Evolutionary conservation across 2,888 invertebrate genomes (phyloP), one percentile per base, ranked within the genome.

Genomic region (Pseudococcus viburni): DNA sequence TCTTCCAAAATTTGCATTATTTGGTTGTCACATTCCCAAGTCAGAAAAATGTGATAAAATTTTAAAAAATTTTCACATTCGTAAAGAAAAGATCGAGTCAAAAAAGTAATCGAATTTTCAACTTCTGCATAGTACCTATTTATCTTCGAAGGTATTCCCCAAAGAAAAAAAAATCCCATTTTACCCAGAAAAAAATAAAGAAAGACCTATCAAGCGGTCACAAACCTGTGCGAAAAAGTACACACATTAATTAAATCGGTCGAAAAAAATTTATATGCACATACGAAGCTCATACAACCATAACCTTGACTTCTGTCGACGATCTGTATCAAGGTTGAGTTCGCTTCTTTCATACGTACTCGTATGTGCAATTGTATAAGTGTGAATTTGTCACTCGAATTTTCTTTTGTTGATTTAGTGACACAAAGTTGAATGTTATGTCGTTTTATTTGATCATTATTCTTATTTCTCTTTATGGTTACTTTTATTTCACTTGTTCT

Each of bases 301-400:
- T 33, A 73, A 73, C 68, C 68, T 73, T 73, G 68, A 73, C 68
- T 73, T 73, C 68, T 73, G 68, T 73, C 68, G 68, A 73, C 68
- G 68, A 73, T 73, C 68, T 73, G 22, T 73, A 33, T 26, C 33
- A 73, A 73, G 68, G 68, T 73, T 26, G 68, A 73, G 68, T 15
- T 73, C 19, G 19, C 59, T 59, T 59, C 59, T 59, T 59, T 59
- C 19, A 59, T 51, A 51, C 12, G 19, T 19, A 59, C 5, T 59
- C 19, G 19, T 19, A 19, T 19, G 19, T 59, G 7, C 19, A 7
- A 7, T 5, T 7, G 19, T 59, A n/a, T 26, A 2, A 33, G 15
- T 15, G 33, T 33, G 68, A 12, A 73, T 33, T 73, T 15, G 68
- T 73, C 68, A 73, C 26, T 59, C 5, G 59, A 33, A 11, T 26